phyloP scores from a whole-genome alignment of 2,888 invertebrate genomes.

The Spilosoma lubricipeda region DNA sequence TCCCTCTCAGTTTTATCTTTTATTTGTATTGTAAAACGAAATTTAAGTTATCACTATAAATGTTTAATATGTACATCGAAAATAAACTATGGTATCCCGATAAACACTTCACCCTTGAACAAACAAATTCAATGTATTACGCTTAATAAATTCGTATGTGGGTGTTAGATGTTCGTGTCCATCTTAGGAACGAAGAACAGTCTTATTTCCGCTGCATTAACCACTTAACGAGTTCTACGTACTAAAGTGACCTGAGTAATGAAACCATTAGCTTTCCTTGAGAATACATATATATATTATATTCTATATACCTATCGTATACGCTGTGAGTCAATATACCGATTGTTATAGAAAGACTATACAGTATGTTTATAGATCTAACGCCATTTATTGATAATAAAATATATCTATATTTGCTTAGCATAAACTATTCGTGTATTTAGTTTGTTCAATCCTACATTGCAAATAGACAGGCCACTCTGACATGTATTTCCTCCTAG shows the following conservation, averaged over 20 bases:
- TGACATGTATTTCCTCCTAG: not conserved
- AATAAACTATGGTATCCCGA: not conserved
- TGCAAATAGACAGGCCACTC: not conserved
- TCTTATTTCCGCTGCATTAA: constrained; percentile 64
- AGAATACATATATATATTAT: not conserved
- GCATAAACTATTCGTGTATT: not conserved
- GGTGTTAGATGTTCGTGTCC: constrained; percentile 23
- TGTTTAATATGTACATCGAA: not conserved
- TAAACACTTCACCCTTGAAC: constrained; percentile 11
- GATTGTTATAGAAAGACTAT: not conserved
- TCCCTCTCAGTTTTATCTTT: not conserved
- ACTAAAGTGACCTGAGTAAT: not conserved
- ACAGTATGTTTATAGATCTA: not conserved
- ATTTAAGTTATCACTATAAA: not conserved
- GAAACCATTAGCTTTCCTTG: not conserved
- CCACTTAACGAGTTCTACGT: constrained; percentile 58
- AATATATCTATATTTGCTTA: not conserved
- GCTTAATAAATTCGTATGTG: constrained; percentile 23
- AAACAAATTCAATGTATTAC: not conserved
- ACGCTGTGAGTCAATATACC: not conserved
- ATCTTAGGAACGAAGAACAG: constrained; percentile 38
- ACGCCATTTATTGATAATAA: not conserved
- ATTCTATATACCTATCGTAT: not conserved
- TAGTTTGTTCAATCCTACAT: not conserved
- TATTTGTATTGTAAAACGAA: not conserved